phyloP scores from a whole-genome alignment of 2,888 invertebrate species.

The Tipula vernalis region DNA sequence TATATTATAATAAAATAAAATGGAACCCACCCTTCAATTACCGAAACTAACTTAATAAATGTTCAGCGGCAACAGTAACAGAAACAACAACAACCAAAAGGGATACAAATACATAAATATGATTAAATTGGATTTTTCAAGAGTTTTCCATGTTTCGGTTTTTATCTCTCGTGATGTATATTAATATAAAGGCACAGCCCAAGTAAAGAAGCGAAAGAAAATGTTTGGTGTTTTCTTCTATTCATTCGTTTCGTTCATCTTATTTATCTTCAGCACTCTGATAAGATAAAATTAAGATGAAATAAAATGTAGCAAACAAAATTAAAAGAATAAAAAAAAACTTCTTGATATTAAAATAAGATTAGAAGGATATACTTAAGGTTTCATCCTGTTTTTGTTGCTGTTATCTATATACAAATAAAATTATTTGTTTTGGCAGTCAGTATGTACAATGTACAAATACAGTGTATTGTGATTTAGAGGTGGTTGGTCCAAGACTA shows the following conservation, averaged over 20 bases:
- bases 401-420: not conserved
- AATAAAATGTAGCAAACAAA: not conserved
- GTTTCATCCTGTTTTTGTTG: not conserved
- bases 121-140: not conserved
- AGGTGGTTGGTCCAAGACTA: not conserved
- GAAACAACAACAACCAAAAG: not conserved
- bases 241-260: not conserved
- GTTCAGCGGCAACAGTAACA: not conserved
- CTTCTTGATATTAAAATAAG: conserved; percentile 4
- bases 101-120: not conserved
- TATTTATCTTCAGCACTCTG: not conserved
- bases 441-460: not conserved
- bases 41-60: not conserved
- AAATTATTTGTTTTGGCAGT: not conserved
- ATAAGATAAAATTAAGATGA: conserved; percentile 4
- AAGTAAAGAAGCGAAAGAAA: not conserved
- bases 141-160: not conserved
- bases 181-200: not conserved
- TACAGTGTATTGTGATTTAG: not conserved
- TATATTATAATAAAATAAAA: not conserved
- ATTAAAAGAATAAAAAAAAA: not conserved
- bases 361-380: not conserved
- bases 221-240: not conserved
- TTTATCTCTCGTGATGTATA: not conserved
- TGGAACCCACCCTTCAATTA: not conserved